These are phyloP conservation scores for Melanerpes formicivorus DNA, from an alignment of 2,113 vertebrate species.

Conservation along the genomic window DNA sequence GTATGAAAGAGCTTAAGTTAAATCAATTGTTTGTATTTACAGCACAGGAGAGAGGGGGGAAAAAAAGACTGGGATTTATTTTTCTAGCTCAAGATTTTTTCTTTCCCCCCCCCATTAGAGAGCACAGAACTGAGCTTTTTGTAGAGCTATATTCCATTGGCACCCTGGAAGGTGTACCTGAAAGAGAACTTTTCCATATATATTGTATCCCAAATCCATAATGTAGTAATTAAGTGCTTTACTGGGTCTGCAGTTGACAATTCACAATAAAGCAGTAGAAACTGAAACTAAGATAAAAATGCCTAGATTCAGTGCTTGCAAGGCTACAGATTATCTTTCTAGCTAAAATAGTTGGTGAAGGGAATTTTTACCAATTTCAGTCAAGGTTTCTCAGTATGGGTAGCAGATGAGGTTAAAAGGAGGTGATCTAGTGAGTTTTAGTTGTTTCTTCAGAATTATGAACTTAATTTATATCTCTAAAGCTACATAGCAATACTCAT, in stretches of 20 bases:
- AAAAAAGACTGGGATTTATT: conserved; percentile 57
- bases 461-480: neutral
- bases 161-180: neutral
- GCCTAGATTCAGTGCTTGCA: neutral
- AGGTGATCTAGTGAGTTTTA: neutral
- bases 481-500: neutral
- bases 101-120: neutral
- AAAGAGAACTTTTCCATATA: neutral
- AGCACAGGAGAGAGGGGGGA: neutral
- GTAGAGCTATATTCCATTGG: neutral
- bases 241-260: neutral
- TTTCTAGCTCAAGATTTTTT: conserved; percentile 22
- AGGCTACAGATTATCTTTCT: neutral
- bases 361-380: neutral
- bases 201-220: neutral
- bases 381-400: neutral
- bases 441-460: neutral
- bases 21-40: conserved; percentile 73
- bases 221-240: neutral
- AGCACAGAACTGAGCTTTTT: neutral
- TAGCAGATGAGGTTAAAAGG: neutral
- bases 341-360: neutral
- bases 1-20: conserved; percentile 48
- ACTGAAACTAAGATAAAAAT: neutral
- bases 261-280: neutral